Evolutionary conservation across 1,140 invertebrate species (phyloP), one percentile per base, ranked within the genome.

Genomic region (Druon quercuslanigerum): DNA sequence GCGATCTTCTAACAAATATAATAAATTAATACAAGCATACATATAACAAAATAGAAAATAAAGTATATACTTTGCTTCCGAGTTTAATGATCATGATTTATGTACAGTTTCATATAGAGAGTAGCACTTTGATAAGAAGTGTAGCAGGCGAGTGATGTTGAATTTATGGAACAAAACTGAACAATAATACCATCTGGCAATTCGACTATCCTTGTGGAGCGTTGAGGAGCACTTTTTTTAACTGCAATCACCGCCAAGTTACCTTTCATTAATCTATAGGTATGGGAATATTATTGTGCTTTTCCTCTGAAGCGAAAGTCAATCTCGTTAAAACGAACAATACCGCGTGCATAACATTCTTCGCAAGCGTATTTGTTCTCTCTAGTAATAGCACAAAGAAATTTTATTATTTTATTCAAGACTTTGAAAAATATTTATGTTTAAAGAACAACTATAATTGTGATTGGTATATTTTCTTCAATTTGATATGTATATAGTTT

Each of bases 231-330:
- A 66, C 25, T 66, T 66, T 33, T 66, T 66, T 40, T 46, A 33
- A 66, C 60, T 13, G 60, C 60, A 66, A 66, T 66, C 60, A 66
- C 60, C 60, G 16, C 3, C 60, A 11, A 40, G 60, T 66, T 66
- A 66, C 60, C 60, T 66, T 66, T 66, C 33, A 66, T 66, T 66
- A 66, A 40, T 66, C 60, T 66, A 66, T 66, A 66, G 60, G 60
- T 66, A 33, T 33, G 60, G 60, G 46, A 66, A 66, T 66, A 20
- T 66, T 66, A 66, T 66, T 66, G 60, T 66, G 60, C 40, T 66
- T 40, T 66, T 40, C n/a, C 60, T 66, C 6, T 33, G 60, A 66
- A 66, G 60, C 60, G 60, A 66, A 66, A 66, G 13, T 66, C 60
- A 46, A 40, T 33, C 60, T 66, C 60, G 60, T 66, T 66, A 66